phyloP scores from a whole-genome alignment of 1,140 invertebrate genomes.

The Zaprionus inermis region DNA sequence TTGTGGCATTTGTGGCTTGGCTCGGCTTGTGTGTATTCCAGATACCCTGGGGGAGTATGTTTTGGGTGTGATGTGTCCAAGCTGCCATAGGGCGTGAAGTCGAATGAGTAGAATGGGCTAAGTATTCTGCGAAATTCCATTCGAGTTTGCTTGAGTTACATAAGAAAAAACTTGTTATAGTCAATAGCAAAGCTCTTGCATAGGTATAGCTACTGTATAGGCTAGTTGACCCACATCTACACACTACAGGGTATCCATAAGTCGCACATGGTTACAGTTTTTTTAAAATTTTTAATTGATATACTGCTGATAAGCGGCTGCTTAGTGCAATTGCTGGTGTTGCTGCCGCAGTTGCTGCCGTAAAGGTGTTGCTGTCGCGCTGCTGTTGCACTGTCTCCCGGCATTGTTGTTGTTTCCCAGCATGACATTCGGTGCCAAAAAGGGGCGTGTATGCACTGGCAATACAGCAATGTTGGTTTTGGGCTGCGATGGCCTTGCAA shows the following conservation, averaged over 20 bases:
- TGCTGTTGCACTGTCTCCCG: conserved; percentile 10
- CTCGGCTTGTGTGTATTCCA: conserved; percentile 13
- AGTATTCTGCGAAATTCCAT: no score
- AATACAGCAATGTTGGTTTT: conserved; percentile 41
- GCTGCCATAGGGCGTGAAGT: no score
- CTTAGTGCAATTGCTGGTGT: conserved; percentile 16
- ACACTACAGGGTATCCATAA: background rate
- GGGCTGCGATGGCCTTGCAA: conserved; percentile 37
- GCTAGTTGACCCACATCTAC: background rate
- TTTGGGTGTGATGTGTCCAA: no score
- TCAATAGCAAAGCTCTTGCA: no score
- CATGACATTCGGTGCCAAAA: conserved; percentile 31
- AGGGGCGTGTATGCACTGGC: conserved; percentile 57
- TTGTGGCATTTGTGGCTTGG: conserved; percentile 38
- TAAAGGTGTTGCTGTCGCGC: conserved; percentile 10
- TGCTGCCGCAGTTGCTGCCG: conserved; percentile 12
- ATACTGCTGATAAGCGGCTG: conserved; percentile 55
- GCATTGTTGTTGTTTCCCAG: conserved; percentile 49
- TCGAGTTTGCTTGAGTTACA: no score
- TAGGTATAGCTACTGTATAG: no score
- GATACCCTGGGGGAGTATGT: background rate
- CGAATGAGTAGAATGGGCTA: no score
- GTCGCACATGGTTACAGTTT: no score
- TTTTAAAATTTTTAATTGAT: conserved; percentile 41
- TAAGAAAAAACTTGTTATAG: no score